These are phyloP conservation scores for Mythimna loreyi DNA, from an alignment of 2,888 invertebrate genomes.

Conservation along the genomic window DNA sequence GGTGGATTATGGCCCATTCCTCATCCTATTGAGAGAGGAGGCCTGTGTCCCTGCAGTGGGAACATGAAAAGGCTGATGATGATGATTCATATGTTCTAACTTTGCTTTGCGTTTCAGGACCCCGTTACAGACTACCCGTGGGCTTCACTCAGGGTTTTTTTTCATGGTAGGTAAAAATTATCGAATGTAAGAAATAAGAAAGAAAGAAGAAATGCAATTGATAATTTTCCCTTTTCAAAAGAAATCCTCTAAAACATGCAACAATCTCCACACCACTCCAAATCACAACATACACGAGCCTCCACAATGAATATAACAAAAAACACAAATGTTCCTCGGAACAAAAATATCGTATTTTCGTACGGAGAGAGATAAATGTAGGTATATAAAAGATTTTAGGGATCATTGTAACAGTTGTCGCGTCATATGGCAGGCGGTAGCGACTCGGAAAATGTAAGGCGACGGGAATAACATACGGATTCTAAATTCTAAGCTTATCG, in stretches of 20 bases:
- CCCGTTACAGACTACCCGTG: no score
- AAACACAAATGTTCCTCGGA: constrained; percentile 31
- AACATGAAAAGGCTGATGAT: no score
- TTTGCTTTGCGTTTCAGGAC: no score
- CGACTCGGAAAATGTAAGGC: constrained; percentile 53
- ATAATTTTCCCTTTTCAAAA: no score
- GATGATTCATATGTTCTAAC: no score
- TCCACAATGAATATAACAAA: constrained; percentile 6
- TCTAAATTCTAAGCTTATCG: constrained; percentile 26
- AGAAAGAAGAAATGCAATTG: no score
- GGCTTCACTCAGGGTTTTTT: no score
- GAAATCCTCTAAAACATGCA: background rate
- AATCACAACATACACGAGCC: constrained; percentile 8
- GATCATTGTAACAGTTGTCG: constrained; percentile 63
- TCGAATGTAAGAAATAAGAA: no score
- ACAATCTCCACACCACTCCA: background rate
- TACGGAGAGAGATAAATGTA: constrained; percentile 41
- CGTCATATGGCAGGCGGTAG: constrained; percentile 64
- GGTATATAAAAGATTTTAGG: constrained; percentile 63
- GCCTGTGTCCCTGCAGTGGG: no score
- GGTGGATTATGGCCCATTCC: no score
- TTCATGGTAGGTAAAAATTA: no score
- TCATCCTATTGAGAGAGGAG: no score
- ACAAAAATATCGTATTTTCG: constrained; percentile 42
- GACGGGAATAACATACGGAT: constrained; percentile 14